Percentiles rank a stretch among this genome's conserved stretches.
Evolutionary conservation across 2,888 invertebrate genomes (phyloP).

Genomic region (Troglohyphantes excavatus): DNA sequence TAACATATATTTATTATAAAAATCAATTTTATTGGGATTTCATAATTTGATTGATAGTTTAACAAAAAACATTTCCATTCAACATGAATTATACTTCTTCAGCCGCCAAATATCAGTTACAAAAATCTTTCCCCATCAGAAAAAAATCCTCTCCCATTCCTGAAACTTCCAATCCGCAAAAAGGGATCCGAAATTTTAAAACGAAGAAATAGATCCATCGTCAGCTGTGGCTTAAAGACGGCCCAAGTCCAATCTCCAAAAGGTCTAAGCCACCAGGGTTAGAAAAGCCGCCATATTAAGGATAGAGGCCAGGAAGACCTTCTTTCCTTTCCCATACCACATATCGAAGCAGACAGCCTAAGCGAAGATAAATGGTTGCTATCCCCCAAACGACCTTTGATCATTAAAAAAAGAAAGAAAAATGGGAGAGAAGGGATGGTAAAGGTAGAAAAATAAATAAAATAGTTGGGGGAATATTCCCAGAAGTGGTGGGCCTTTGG

Average conservation of each 20-base stretch:
- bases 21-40: no score
- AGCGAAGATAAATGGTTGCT: constrained; percentile 61
- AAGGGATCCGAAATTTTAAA: constrained; percentile 29
- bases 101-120: no score
- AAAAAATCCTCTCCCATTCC: no score
- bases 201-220: constrained; percentile 54
- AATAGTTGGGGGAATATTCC: constrained; percentile 21
- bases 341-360: constrained; percentile 52
- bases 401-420: constrained; percentile 54
- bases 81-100: no score
- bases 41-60: no score
- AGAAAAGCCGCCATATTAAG: constrained; percentile 9
- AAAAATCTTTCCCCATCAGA: no score
- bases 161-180: background rate
- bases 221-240: constrained; percentile 6
- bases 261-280: constrained; percentile 21
- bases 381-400: constrained; percentile 62
- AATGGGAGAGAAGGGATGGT: constrained; percentile 8
- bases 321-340: constrained; percentile 10
- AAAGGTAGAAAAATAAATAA: constrained; percentile 53
- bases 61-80: no score
- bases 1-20: no score
- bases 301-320: constrained; percentile 13
- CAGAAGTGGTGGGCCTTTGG: constrained; percentile 39
- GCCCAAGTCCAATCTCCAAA: constrained; percentile 21